A percentile compares a stretch with the other conserved stretches of the same genome.
These are phyloP conservation scores for Mormyrus hasselquistii DNA, from an alignment of 2,797 vertebrate species.

Conservation along the genomic window DNA sequence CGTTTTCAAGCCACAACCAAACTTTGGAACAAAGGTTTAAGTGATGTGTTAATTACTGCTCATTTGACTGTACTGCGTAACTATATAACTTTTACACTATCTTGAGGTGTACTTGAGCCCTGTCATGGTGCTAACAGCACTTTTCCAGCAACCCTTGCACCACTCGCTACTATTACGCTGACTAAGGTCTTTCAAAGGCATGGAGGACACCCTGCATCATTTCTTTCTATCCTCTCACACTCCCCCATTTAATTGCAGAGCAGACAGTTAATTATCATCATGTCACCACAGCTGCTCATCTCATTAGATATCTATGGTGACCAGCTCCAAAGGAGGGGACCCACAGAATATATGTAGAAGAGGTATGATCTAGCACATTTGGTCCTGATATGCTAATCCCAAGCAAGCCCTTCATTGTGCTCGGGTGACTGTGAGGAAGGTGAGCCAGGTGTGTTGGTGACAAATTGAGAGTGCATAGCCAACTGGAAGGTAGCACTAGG, in stretches of 20 bases:
- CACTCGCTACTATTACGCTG: slow-evolving; percentile 35
- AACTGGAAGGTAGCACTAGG: not conserved
- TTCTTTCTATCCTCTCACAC: slow-evolving; percentile 34
- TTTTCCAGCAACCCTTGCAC: slow-evolving; percentile 34
- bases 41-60: not conserved
- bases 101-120: not conserved
- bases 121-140: not conserved
- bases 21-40: not conserved
- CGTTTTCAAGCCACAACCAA: not conserved
- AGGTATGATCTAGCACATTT: not conserved
- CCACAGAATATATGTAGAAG: not conserved
- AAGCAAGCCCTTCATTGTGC: not conserved
- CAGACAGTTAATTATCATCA: slow-evolving; percentile 64
- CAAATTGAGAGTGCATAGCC: slow-evolving; percentile 23
- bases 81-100: not conserved
- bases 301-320: slow-evolving; percentile 48
- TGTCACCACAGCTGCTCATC: slow-evolving; percentile 56
- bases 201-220: slow-evolving; percentile 38
- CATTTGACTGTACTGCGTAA: not conserved
- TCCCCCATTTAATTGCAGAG: slow-evolving; percentile 66
- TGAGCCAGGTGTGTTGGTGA: not conserved
- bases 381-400: not conserved
- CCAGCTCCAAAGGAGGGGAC: slow-evolving; percentile 27
- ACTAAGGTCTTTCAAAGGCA: slow-evolving; percentile 17
- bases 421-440: not conserved